Conservation (phyloP, 1,140 invertebrate genomes). For the Tachypleus tridentatus region DNA sequence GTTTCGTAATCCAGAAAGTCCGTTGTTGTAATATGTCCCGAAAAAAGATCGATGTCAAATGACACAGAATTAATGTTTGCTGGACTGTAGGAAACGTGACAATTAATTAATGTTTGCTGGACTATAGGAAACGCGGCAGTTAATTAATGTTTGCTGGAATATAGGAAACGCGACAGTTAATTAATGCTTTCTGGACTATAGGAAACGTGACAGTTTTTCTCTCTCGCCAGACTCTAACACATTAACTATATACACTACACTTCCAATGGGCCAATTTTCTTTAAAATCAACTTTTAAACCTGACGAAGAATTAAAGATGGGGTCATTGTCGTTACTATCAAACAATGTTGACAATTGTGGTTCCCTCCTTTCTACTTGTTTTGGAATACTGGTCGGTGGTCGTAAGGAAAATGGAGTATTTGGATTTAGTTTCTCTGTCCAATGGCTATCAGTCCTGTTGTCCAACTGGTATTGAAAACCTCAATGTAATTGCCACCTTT, state of each 20-base stretch:
- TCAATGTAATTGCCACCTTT: conserved; percentile 81
- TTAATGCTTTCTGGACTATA: no score
- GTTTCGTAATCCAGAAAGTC: conserved; percentile 80
- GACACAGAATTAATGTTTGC: conserved; percentile 69
- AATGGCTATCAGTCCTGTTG: conserved; percentile 79
- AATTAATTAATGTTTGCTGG: conserved; percentile 28
- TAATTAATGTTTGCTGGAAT: no score
- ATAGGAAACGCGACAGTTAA: no score
- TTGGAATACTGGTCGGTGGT: conserved; percentile 62
- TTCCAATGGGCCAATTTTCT: conserved; percentile 78
- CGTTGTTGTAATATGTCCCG: conserved; percentile 71
- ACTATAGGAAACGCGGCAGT: no score
- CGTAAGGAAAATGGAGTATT: conserved; percentile 81
- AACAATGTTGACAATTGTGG: conserved; percentile 80
- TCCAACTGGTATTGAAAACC: conserved; percentile 72
- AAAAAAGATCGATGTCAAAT: conserved; percentile 92
- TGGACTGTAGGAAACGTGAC: conserved; percentile 88
- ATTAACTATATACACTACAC: conserved; percentile 61
- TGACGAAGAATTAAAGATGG: conserved; percentile 53
- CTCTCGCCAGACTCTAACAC: conserved; percentile 80
- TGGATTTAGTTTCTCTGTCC: conserved; percentile 75
- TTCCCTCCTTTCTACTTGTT: conserved; percentile 43
- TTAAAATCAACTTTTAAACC: conserved; percentile 38
- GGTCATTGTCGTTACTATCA: conserved; percentile 87
- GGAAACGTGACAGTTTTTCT: no score